Evolutionary conservation across 1,140 invertebrate genomes (phyloP).

Genomic region (Drosophila ananassae): DNA sequence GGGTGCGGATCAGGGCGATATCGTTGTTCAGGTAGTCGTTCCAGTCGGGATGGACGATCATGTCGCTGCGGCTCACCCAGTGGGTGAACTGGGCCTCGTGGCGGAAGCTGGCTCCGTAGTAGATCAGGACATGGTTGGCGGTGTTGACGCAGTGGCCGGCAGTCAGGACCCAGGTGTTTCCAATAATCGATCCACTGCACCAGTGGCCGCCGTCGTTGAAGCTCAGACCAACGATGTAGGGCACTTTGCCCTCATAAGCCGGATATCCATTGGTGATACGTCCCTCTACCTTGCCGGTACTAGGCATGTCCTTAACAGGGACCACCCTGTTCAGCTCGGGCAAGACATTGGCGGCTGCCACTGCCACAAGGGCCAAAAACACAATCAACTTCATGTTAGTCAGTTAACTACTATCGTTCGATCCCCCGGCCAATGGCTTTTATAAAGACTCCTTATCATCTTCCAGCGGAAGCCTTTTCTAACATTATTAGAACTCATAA

Average conservation of each 20-base stretch:
- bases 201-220: slow-evolving; percentile 33
- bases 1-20: slow-evolving; percentile 34
- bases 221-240: slow-evolving; percentile 35
- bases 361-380: slow-evolving; percentile 27
- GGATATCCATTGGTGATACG: slow-evolving; percentile 37
- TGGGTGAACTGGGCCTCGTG: slow-evolving; percentile 41
- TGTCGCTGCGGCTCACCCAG: slow-evolving; percentile 40
- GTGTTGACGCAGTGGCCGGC: slow-evolving; percentile 26
- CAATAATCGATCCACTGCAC: slow-evolving; percentile 37
- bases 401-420: not conserved
- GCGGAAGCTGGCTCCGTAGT: slow-evolving; percentile 36
- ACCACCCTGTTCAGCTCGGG: slow-evolving; percentile 14
- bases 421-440: not conserved
- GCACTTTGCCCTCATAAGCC: slow-evolving; percentile 36
- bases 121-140: slow-evolving; percentile 40
- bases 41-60: slow-evolving; percentile 33
- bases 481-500: slow-evolving; percentile 12
- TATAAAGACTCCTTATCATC: slow-evolving; percentile 19
- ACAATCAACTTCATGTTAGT: slow-evolving; percentile 30
- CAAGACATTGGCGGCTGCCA: slow-evolving; percentile 15
- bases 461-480: slow-evolving; percentile 5
- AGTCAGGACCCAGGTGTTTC: slow-evolving; percentile 30
- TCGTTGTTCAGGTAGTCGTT: slow-evolving; percentile 38
- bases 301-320: slow-evolving; percentile 30
- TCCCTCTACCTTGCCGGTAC: slow-evolving; percentile 20